A percentile compares a stretch with the other conserved stretches of the same genome.
Evolutionary conservation across 2,888 invertebrate genomes (phyloP).

Genomic region (Sminthurinus aureus): DNA sequence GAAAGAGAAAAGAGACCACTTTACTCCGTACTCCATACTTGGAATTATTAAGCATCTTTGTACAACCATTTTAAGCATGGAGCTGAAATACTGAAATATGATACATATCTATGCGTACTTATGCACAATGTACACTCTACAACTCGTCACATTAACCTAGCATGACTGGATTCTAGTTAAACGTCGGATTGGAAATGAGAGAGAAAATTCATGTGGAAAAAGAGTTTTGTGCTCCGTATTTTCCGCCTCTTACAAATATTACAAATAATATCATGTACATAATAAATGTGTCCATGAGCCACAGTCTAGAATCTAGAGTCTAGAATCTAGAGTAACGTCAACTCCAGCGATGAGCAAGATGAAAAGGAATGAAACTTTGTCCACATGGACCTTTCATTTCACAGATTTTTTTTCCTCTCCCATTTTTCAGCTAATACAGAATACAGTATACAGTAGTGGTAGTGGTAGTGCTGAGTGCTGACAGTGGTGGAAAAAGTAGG

Average conservation of each 20-base stretch:
- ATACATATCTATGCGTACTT: neutral
- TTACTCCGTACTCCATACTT: too few relatives aligned
- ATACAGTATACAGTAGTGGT: too few relatives aligned
- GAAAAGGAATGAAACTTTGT: conserved; percentile 26
- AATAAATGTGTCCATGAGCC: too few relatives aligned
- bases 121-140: neutral
- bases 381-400: conserved; percentile 13
- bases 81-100: too few relatives aligned
- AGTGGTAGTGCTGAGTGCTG: neutral
- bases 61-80: too few relatives aligned
- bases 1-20: too few relatives aligned
- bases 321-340: conserved; percentile 11
- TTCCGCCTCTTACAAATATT: too few relatives aligned
- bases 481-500: neutral
- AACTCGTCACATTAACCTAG: neutral
- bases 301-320: neutral
- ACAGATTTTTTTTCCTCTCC: conserved; percentile 13
- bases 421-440: conserved; percentile 13
- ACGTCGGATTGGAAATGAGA: conserved; percentile 36
- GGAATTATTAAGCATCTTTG: too few relatives aligned
- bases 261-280: too few relatives aligned
- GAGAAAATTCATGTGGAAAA: conserved; percentile 37
- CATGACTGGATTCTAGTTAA: conserved; percentile 23
- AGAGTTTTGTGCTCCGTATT: conserved; percentile 17
- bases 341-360: conserved; percentile 28